Base-by-base conservation (phyloP, 2,888 invertebrate genomes). In the Eretmocerus hayati region DNA sequence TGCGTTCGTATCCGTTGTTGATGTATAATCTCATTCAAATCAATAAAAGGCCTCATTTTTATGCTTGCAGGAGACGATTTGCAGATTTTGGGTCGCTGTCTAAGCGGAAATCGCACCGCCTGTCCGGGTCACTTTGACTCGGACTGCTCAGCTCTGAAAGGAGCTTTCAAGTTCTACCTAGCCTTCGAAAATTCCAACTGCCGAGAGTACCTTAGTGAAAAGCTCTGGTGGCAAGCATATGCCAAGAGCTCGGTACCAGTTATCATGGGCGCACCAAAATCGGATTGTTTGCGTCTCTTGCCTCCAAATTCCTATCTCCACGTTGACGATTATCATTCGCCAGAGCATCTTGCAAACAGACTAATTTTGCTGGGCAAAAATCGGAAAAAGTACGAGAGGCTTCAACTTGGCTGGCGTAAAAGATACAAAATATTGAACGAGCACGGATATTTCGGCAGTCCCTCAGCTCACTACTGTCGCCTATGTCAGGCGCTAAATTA, bases 141-240 rank as follows among this genome's bases (percentile, higher is more conserved):
- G 2, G 83, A 85, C 62, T 86, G 85, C 56, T 65, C 72, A 3
- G 56, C 66, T 5, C 66, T 84, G 36, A 66, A 74, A 1, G 59
- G 74, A 8, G n/a, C n/a, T n/a, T 86, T 85, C 64, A 73, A 82
- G 57, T 86, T 86, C 64, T 84, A 85, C 59, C 65, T 86, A 35
- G 78, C 83, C 1, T 79, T 85, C 55, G 86, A 86, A 66, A 85
- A 85, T 61, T 78, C 81, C 0, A 77, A 79, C 57, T 86, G 86
- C 60, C 72, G 73, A 5, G 81, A 85, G 61, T 86, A 86, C 58
- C 66, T 85, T 38, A 85, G 84, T 0, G 85, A 86, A 61, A 86
- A 86, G 63, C 62, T 78, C 1, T 85, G 80, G 69, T 80, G 82
- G 74, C 77, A 84, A 56, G 81, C 80, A 0, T 83, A 78, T 57